Evolutionary conservation across 2,113 vertebrate genomes (phyloP).

Genomic region (Vimba vimba): DNA sequence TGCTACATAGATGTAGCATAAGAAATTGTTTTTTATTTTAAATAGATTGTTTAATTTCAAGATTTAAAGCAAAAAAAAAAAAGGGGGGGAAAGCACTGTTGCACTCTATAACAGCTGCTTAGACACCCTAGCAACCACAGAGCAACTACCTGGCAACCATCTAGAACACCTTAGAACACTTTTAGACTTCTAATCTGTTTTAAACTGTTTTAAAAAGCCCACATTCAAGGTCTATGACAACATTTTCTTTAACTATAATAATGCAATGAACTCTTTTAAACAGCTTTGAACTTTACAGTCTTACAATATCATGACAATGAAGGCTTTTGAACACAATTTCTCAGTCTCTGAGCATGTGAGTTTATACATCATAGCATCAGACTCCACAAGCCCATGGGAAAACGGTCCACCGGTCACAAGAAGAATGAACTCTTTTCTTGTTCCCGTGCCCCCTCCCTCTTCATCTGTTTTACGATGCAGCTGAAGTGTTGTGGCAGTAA

Average conservation of each 20-base stretch:
- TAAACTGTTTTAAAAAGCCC: not conserved
- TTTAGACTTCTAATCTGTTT: not conserved
- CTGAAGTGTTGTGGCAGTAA: constrained; percentile 95
- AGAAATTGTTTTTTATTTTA: too few relatives aligned
- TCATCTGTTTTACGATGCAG: constrained; percentile 65
- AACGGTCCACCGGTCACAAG: not conserved
- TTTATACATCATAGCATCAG: not conserved
- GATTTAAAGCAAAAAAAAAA: too few relatives aligned
- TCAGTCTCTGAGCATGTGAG: constrained; percentile 12
- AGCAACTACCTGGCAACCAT: not conserved
- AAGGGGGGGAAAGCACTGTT: too few relatives aligned
- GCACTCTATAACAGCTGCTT: too few relatives aligned
- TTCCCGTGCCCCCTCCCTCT: not conserved
- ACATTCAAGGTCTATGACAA: not conserved
- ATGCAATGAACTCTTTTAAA: not conserved
- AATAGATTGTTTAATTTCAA: too few relatives aligned
- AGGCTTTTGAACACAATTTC: not conserved
- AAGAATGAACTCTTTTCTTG: constrained; percentile 4
- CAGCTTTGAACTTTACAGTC: not conserved
- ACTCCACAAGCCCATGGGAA: not conserved
- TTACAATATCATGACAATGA: not conserved
- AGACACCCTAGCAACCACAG: not conserved
- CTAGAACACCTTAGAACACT: not conserved
- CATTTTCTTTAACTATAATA: not conserved
- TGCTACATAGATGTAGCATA: too few relatives aligned